Conservation (phyloP, 2,888 invertebrate genomes). For the Cerceris rybyensis region DNA sequence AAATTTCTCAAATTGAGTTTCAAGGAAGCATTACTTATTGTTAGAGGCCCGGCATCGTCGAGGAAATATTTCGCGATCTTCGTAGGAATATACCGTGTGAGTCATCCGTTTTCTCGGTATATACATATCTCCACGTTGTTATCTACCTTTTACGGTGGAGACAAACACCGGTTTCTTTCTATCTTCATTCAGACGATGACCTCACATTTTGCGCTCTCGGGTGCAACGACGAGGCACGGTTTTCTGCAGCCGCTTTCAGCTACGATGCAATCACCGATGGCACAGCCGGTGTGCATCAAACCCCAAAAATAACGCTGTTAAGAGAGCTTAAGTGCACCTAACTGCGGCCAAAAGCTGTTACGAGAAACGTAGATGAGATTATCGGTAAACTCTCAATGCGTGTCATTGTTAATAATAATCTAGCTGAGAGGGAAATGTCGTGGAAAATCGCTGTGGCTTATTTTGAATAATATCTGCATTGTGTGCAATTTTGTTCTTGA, state of each 20-base stretch:
- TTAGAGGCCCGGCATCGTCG: neutral
- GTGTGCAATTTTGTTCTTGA: too few species aligned
- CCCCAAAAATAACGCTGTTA: slow-evolving; percentile 58
- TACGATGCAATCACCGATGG: slow-evolving; percentile 42
- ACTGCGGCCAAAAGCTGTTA: neutral
- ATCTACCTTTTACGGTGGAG: slow-evolving; percentile 11
- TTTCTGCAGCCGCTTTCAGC: slow-evolving; percentile 25
- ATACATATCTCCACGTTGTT: slow-evolving; percentile 1
- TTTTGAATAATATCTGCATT: too few species aligned
- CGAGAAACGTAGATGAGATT: slow-evolving; percentile 40
- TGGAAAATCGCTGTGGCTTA: neutral
- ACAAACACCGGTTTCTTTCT: slow-evolving; percentile 38
- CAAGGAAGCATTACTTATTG: too few species aligned
- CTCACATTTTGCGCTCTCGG: slow-evolving; percentile 31
- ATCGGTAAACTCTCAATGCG: neutral
- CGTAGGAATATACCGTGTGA: slow-evolving; percentile 10
- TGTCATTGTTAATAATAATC: slow-evolving; percentile 6
- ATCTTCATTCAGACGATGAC: slow-evolving; percentile 44
- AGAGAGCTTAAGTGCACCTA: slow-evolving; percentile 17
- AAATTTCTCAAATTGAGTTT: too few species aligned
- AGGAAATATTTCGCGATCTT: neutral
- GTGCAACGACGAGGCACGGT: neutral
- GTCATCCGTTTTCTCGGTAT: slow-evolving; percentile 15
- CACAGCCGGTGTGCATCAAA: slow-evolving; percentile 59
- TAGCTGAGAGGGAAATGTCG: neutral